These are phyloP conservation scores for Pterocles orientalis DNA, from an alignment of 2,113 vertebrate genomes.

Conservation along the genomic window DNA sequence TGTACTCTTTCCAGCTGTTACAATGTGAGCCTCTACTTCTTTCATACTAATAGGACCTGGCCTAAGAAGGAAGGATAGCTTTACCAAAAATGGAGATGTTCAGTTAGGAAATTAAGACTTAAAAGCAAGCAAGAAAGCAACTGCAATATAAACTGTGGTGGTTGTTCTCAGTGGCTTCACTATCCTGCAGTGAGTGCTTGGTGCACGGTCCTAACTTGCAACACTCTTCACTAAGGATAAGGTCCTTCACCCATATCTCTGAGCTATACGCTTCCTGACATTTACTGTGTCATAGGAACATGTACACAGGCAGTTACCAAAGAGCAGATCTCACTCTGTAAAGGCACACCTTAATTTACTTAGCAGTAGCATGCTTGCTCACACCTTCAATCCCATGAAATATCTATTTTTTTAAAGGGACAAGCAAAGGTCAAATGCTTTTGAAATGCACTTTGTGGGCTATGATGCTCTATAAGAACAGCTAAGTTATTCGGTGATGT, in stretches of 20 bases:
- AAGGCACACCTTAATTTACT: background rate
- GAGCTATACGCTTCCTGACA: background rate
- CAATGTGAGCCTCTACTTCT: background rate
- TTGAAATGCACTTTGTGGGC: background rate
- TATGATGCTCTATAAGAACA: background rate
- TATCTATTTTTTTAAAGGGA: background rate
- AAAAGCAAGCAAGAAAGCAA: background rate
- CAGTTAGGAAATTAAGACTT: background rate
- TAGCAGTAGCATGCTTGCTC: background rate
- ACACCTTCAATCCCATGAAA: background rate
- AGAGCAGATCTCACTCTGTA: background rate
- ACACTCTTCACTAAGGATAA: background rate
- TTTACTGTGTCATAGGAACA: background rate
- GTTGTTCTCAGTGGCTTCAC: background rate
- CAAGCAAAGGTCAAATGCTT: background rate
- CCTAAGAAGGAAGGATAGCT: background rate
- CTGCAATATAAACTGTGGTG: background rate
- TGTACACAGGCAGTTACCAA: fast-evolving
- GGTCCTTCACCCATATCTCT: background rate
- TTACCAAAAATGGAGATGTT: background rate
- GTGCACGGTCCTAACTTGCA: background rate
- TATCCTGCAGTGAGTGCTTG: background rate
- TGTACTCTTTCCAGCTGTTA: background rate
- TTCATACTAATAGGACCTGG: background rate
- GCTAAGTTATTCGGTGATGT: background rate